Evolutionary conservation across 2,888 invertebrate species (phyloP).

Genomic region (Sturmia bella): DNA sequence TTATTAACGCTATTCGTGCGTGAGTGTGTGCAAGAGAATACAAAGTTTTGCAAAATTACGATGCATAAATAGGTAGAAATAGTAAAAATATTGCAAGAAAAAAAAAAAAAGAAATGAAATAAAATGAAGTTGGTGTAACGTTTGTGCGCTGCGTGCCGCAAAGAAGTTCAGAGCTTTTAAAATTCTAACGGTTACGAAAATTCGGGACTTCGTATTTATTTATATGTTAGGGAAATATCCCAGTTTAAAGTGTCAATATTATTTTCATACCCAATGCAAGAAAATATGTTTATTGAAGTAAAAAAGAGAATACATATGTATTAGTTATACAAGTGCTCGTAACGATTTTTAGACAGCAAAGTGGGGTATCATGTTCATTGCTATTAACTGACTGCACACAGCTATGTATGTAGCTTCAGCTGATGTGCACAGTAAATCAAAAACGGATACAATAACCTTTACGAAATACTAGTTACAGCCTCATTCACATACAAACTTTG

Average conservation of each 20-base stretch:
- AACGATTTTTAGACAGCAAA: not conserved
- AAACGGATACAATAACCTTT: conserved; percentile 25
- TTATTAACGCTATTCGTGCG: conserved; percentile 11
- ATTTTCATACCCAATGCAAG: not conserved
- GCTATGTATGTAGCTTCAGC: conserved; percentile 63
- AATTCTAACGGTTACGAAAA: conserved; percentile 30
- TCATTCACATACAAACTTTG: not conserved
- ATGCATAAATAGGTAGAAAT: not conserved
- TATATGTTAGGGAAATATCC: not conserved
- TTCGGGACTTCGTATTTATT: not conserved
- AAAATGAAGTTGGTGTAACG: conserved; percentile 3
- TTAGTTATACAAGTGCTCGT: conserved; percentile 51
- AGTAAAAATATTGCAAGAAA: not conserved
- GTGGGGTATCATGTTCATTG: conserved; percentile 52
- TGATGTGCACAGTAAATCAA: conserved; percentile 63
- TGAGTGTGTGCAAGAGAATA: conserved; percentile 26
- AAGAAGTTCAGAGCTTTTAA: conserved; percentile 49
- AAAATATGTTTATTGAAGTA: not conserved
- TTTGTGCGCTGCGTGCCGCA: conserved; percentile 7
- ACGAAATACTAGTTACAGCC: not conserved
- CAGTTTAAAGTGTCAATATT: not conserved
- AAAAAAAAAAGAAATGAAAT: too few relatives aligned
- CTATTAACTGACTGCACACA: conserved; percentile 57
- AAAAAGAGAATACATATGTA: conserved; percentile 13
- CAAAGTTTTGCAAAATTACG: not conserved